Conservation (phyloP, 1,140 invertebrate species). For the Pollicipes pollicipes region DNA sequence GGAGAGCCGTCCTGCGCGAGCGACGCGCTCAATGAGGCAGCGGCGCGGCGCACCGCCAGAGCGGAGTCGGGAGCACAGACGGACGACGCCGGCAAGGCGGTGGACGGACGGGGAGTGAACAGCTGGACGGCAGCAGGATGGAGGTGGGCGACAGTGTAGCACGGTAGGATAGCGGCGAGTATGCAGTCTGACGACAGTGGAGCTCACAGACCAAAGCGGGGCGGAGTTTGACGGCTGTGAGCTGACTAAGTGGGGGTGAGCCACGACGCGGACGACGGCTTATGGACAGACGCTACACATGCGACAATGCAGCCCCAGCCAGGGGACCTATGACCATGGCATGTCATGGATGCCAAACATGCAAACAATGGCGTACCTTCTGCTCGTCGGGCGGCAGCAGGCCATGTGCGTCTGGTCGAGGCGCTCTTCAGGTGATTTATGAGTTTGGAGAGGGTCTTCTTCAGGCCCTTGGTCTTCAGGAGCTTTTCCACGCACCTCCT, state of each 20-base stretch:
- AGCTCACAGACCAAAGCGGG: too few relatives aligned
- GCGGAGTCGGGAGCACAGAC: constrained; percentile 7
- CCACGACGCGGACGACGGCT: constrained; percentile 26
- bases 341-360: too few relatives aligned
- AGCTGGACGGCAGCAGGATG: too few relatives aligned
- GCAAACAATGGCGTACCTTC: too few relatives aligned
- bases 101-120: too few relatives aligned
- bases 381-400: constrained; percentile 26
- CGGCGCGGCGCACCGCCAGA: constrained; percentile 10
- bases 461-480: constrained; percentile 62
- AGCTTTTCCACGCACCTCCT: constrained; percentile 73
- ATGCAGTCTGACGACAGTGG: too few relatives aligned
- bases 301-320: too few relatives aligned
- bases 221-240: too few relatives aligned
- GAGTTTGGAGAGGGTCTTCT: constrained; percentile 37
- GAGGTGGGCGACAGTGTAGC: too few relatives aligned
- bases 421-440: constrained; percentile 13
- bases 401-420: constrained; percentile 26
- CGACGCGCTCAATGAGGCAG: constrained; percentile 5
- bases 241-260: constrained; percentile 16
- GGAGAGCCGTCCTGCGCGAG: neutral
- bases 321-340: too few relatives aligned
- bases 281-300: too few relatives aligned
- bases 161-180: too few relatives aligned
- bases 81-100: neutral